Evolutionary conservation across 2,113 vertebrate genomes (phyloP), one percentile per base, ranked within the genome.

Genomic region (Gavia stellata): DNA sequence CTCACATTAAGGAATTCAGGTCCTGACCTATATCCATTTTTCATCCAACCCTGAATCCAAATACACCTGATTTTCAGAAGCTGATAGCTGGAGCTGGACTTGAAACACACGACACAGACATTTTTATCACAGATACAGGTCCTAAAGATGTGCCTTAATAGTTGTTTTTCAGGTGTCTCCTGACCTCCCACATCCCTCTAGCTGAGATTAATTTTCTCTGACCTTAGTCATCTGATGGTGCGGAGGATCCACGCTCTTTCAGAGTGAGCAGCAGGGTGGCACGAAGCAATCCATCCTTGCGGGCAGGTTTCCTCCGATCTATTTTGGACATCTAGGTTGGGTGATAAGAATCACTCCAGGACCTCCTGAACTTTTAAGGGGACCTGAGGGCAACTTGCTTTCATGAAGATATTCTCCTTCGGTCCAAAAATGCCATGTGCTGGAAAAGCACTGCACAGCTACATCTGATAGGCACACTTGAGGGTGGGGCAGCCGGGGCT

Each of bases 11-110:
- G 49, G 25, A 94, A 82, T 87, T 91, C 73, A 70, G 44, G 56
- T 89, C 82, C 40, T 92, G 86, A 95, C 86, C 81, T 79, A 94
- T 91, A 85, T 75, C 36, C 66, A 45, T 65, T 89, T 93, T 87
- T 89, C 65, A 83, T 61, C 45, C 26, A 61, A 55, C 83, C 77
- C n/a, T 92, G 47, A 86, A 70, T 52, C 65, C 65, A 93, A 81
- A 90, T 25, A 63, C 17, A 44, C 15, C 34, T 79, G 65, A 72
- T 84, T 87, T 97, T 73, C 78, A 61, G 81, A 66, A 89, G 58
- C 21, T 88, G 56, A 42, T 81, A 67, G 34, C 17, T 92, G 83
- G 29, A 89, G 11, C 49, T 86, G 38, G 20, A 38, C 55, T 94
- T 93, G 81, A 96, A 96, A 73, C 33, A 61, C 17, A 50, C 1